A percentile compares a stretch with the other conserved stretches of the same genome.
phyloP scores from a whole-genome alignment of 2,797 vertebrate species.

The Acanthurus leucopareius region DNA sequence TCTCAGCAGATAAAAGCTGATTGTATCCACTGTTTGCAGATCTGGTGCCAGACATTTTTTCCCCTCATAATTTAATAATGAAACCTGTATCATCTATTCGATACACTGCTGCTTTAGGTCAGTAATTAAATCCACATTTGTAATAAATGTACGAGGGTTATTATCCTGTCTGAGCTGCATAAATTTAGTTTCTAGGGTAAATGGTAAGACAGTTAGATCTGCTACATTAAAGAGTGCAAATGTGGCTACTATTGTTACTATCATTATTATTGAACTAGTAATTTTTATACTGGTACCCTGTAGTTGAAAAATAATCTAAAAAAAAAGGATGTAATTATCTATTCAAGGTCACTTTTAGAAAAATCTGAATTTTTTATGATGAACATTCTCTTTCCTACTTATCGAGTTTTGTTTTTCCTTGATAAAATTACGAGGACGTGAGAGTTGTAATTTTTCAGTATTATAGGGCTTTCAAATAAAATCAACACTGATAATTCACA shows the following conservation, averaged over 20 bases:
- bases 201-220: slow-evolving; percentile 36
- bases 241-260: background rate
- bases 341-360: slow-evolving; percentile 14
- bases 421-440: background rate
- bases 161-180: slow-evolving; percentile 59
- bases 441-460: slow-evolving; percentile 21
- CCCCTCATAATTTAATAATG: slow-evolving; percentile 41
- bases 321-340: slow-evolving; percentile 18
- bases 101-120: slow-evolving; percentile 41
- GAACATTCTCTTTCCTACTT: background rate
- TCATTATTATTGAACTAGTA: background rate
- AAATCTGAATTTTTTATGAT: background rate
- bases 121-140: slow-evolving; percentile 76
- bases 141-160: slow-evolving; percentile 61
- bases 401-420: background rate
- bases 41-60: slow-evolving; percentile 33
- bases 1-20: slow-evolving; percentile 58
- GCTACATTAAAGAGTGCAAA: slow-evolving; percentile 16
- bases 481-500: background rate
- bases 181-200: slow-evolving; percentile 51
- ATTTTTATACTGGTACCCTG: slow-evolving; percentile 26
- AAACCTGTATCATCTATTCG: slow-evolving; percentile 40
- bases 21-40: slow-evolving; percentile 40
- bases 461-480: slow-evolving; percentile 27
- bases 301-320: slow-evolving; percentile 16